phyloP scores from a whole-genome alignment of 2,888 invertebrate genomes.

The Adineta ricciae region DNA sequence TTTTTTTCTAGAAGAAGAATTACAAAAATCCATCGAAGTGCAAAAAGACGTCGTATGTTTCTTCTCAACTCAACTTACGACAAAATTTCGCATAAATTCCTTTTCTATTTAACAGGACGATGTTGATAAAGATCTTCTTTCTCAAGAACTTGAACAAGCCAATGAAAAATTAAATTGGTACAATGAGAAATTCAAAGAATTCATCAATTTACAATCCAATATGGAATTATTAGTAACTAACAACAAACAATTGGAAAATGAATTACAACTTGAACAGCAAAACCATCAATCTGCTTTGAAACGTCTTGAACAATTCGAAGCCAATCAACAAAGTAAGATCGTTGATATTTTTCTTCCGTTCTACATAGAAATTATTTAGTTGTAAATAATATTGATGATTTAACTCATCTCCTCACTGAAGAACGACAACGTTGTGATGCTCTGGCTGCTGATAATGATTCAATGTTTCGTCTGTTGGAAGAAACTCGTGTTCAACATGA shows the following conservation, averaged over 20 bases:
- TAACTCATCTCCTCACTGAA: background rate
- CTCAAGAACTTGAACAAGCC: constrained; percentile 10
- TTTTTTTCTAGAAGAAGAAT: background rate
- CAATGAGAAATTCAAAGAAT: background rate
- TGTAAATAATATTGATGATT: background rate
- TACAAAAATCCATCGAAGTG: background rate
- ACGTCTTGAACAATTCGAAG: background rate
- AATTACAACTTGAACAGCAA: background rate
- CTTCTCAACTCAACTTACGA: background rate
- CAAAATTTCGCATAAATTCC: no score
- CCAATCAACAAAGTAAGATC: background rate
- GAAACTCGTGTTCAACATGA: background rate
- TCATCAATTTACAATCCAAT: background rate
- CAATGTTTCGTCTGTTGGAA: background rate
- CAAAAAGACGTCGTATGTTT: constrained; percentile 6
- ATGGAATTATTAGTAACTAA: background rate
- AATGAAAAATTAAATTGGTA: background rate
- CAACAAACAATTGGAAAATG: background rate
- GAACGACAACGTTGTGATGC: background rate
- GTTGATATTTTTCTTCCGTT: no score
- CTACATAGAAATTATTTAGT: background rate
- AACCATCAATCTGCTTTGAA: background rate
- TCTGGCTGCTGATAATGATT: background rate
- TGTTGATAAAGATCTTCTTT: constrained; percentile 13
- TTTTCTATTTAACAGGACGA: background rate